These are phyloP conservation scores for Athene noctua DNA, from an alignment of 2,113 vertebrate species.

Conservation along the genomic window DNA sequence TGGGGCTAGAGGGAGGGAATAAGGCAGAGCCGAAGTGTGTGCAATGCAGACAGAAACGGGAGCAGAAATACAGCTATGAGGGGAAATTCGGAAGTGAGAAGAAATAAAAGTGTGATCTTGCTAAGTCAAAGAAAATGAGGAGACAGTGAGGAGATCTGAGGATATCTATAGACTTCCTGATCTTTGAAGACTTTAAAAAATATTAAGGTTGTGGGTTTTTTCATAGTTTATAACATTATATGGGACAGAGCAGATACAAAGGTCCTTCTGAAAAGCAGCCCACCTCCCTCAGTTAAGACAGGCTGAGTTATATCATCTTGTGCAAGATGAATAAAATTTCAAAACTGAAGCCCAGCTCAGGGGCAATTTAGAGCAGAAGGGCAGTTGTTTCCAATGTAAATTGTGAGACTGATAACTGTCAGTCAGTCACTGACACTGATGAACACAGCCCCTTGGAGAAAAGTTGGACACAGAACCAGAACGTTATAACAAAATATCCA, in stretches of 20 bases:
- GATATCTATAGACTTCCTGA: background rate
- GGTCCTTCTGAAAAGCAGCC: background rate
- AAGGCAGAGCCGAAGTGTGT: background rate
- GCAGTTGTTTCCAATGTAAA: background rate
- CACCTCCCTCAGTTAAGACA: background rate
- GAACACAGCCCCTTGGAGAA: background rate
- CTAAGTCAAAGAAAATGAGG: background rate
- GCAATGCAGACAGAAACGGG: background rate
- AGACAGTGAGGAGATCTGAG: conserved; percentile 13
- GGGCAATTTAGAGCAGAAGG: background rate
- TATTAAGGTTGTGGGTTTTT: background rate
- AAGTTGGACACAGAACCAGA: background rate
- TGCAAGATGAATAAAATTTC: background rate
- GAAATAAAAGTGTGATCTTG: background rate
- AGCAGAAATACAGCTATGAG: background rate
- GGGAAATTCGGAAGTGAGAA: background rate
- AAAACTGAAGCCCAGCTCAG: background rate
- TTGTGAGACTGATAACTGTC: background rate
- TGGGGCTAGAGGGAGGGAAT: background rate
- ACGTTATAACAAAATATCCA: background rate
- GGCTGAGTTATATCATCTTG: background rate
- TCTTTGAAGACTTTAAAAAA: conserved; percentile 13
- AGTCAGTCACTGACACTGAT: background rate
- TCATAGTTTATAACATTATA: background rate
- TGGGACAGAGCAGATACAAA: background rate